Evolutionary conservation across 2,888 invertebrate genomes (phyloP).

Genomic region (Drosophila paramelanica): DNA sequence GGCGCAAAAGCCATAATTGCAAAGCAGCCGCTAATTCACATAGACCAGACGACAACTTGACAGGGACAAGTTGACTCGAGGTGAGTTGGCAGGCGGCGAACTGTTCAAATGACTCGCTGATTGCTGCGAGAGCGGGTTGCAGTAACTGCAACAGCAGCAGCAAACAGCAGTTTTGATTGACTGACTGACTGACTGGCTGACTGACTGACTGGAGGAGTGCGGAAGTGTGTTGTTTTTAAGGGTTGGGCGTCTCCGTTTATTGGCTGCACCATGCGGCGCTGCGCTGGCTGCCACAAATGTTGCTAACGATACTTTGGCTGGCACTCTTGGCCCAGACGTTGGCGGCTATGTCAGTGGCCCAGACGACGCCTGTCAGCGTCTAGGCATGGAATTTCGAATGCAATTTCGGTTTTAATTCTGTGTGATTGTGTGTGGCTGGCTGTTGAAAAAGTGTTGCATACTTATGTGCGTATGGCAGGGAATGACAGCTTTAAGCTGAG

Average conservation of each 20-base stretch:
- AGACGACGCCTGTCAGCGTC: constrained; percentile 69
- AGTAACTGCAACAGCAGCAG: constrained; percentile 2
- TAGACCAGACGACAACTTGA: constrained; percentile 73
- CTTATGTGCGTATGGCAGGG: constrained; percentile 45
- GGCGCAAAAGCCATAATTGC: constrained; percentile 48
- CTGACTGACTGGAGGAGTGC: constrained; percentile 26
- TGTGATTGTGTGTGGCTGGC: background rate
- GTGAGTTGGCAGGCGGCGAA: constrained; percentile 14
- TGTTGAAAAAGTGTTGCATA: constrained; percentile 41
- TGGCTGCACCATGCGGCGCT: constrained; percentile 48
- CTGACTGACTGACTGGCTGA: constrained; percentile 9
- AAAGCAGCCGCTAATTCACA: constrained; percentile 68
- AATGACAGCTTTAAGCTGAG: constrained; percentile 25
- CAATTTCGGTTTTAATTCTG: constrained; percentile 51
- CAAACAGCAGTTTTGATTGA: constrained; percentile 45
- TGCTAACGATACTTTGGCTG: constrained; percentile 62
- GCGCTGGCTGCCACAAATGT: constrained; percentile 50
- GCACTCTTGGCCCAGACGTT: constrained; percentile 43
- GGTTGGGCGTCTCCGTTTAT: constrained; percentile 25
- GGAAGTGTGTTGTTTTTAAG: background rate
- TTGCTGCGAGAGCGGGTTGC: constrained; percentile 49
- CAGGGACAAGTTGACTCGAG: constrained; percentile 41
- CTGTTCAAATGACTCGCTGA: constrained; percentile 70
- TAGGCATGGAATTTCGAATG: constrained; percentile 70
- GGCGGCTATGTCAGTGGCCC: constrained; percentile 60